A percentile compares a stretch with the other conserved stretches of the same genome.
Conservation (phyloP, 2,797 vertebrate genomes). For the Ptychobarbus kaznakovi region DNA sequence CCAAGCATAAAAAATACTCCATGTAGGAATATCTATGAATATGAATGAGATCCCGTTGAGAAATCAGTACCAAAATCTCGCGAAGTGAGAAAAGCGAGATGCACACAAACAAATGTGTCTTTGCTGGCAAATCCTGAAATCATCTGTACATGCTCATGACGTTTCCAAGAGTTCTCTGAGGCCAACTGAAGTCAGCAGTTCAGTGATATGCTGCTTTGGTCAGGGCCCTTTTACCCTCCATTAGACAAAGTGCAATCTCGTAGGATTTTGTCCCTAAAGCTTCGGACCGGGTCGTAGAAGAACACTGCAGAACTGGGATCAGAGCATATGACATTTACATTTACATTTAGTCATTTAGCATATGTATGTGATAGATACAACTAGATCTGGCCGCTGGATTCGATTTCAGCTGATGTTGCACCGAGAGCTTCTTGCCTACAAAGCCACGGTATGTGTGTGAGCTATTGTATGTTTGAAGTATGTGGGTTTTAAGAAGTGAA, state of each 20-base stretch:
- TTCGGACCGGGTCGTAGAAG: slow-evolving; percentile 67
- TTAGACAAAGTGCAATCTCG: slow-evolving; percentile 65
- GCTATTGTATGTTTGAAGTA: slow-evolving; percentile 59
- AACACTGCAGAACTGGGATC: slow-evolving; percentile 76
- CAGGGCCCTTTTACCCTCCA: slow-evolving; percentile 50
- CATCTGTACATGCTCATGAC: slow-evolving; percentile 11
- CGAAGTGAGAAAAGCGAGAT: slow-evolving; percentile 33
- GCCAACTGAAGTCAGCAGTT: slow-evolving; percentile 52
- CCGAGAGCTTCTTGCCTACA: slow-evolving; percentile 55
- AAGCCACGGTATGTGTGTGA: slow-evolving; percentile 45
- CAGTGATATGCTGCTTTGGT: slow-evolving; percentile 44
- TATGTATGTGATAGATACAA: slow-evolving; percentile 77
- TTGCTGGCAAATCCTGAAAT: slow-evolving; percentile 30
- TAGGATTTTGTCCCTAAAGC: slow-evolving; percentile 66
- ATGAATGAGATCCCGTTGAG: not conserved
- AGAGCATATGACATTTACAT: slow-evolving; percentile 78
- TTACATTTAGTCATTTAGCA: too few species aligned
- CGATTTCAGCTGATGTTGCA: slow-evolving; percentile 83
- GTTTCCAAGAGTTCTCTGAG: slow-evolving; percentile 43
- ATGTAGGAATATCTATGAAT: not conserved
- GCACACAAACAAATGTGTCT: slow-evolving; percentile 30
- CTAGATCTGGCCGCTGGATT: slow-evolving; percentile 75
- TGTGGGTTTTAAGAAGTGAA: slow-evolving; percentile 68
- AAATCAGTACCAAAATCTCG: slow-evolving; percentile 39
- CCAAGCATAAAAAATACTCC: not conserved